These are phyloP conservation scores for Mormyrus iriodes DNA, from an alignment of 2,113 vertebrate species.

Conservation along the genomic window DNA sequence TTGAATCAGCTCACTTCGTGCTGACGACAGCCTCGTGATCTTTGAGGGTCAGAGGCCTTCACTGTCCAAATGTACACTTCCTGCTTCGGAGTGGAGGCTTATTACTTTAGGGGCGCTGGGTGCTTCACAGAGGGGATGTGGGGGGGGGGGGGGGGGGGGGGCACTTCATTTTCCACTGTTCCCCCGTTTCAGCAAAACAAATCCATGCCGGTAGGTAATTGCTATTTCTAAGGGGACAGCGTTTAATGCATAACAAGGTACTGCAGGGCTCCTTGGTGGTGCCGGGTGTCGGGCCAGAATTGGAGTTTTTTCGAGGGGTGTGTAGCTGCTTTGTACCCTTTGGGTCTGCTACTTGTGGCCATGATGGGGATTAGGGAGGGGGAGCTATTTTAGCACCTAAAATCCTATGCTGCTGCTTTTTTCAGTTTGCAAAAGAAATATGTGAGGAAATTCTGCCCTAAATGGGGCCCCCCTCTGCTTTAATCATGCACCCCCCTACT, in stretches of 20 bases:
- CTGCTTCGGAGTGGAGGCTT: background rate
- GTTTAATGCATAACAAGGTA: background rate
- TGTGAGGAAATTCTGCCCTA: background rate
- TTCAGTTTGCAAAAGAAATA: background rate
- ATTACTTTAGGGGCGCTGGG: background rate
- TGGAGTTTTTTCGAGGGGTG: background rate
- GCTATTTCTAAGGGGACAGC: background rate
- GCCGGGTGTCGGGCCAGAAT: too few species aligned
- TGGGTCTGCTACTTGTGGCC: background rate
- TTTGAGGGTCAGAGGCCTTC: background rate
- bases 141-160: background rate
- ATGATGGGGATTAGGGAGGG: background rate
- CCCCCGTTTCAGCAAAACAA: background rate
- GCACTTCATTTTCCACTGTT: background rate
- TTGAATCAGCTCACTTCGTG: background rate
- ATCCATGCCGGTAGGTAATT: background rate
- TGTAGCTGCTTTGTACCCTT: background rate
- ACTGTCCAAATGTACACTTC: background rate
- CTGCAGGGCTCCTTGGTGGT: background rate
- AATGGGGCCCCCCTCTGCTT: background rate
- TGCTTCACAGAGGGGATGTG: background rate
- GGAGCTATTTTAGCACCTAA: background rate
- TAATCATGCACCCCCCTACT: background rate
- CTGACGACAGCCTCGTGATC: background rate
- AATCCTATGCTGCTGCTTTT: background rate